A percentile compares a stretch with the other conserved stretches of the same genome.
Evolutionary conservation across 2,888 invertebrate genomes (phyloP).

Genomic region (Adineta ricciae): DNA sequence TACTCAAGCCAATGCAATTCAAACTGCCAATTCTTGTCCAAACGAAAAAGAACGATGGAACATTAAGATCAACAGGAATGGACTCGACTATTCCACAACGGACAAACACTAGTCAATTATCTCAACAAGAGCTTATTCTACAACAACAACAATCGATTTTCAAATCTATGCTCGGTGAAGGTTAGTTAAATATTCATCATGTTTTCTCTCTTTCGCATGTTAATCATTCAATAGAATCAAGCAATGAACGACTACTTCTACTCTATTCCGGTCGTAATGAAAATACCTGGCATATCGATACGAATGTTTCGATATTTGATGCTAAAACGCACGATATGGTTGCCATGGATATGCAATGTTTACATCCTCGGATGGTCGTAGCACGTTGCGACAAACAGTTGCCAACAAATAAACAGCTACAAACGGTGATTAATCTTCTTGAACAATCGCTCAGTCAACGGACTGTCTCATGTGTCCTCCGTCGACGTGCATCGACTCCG

Average conservation of each 20-base stretch:
- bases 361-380: neutral
- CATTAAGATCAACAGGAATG: neutral
- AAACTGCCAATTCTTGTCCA: neutral
- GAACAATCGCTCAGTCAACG: neutral
- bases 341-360: neutral
- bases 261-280: neutral
- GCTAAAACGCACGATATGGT: neutral
- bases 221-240: neutral
- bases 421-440: neutral
- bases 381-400: neutral
- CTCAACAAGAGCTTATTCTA: neutral
- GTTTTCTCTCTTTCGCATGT: neutral
- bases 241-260: neutral
- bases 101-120: neutral
- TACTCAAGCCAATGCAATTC: neutral
- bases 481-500: neutral
- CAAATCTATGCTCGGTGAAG: neutral
- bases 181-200: neutral
- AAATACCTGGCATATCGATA: slow-evolving; percentile 10
- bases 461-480: neutral
- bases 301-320: neutral
- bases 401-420: neutral
- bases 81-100: neutral
- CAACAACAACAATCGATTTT: slow-evolving; percentile 7
- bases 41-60: neutral